Percentiles rank a stretch among this genome's conserved stretches.
These are phyloP conservation scores for Troides aeacus DNA, from an alignment of 2,888 invertebrate species.

Conservation along the genomic window DNA sequence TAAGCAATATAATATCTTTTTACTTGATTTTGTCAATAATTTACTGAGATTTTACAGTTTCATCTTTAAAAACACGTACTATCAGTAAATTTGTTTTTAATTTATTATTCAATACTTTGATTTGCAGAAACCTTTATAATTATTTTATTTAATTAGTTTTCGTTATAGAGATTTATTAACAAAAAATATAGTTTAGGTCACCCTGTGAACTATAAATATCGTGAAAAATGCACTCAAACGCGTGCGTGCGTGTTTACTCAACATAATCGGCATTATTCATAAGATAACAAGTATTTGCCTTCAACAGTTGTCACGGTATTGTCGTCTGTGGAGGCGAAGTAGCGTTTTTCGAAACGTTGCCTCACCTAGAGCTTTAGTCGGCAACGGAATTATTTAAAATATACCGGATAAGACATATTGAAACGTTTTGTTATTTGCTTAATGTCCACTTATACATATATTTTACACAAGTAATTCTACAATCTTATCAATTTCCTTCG, in stretches of 20 bases:
- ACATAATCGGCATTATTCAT: conserved; percentile 80
- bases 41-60: neutral
- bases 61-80: neutral
- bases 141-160: neutral
- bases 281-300: conserved; percentile 78
- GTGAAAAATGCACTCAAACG: conserved; percentile 71
- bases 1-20: neutral
- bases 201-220: conserved; percentile 64
- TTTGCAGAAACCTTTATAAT: neutral
- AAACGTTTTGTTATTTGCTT: conserved; percentile 3
- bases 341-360: conserved; percentile 74
- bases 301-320: conserved; percentile 70
- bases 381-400: conserved; percentile 44
- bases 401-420: conserved; percentile 47
- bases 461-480: conserved; percentile 20
- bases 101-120: neutral
- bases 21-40: neutral
- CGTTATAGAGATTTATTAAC: neutral
- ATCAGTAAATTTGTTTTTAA: neutral
- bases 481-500: conserved; percentile 24
- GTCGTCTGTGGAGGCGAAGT: conserved; percentile 55
- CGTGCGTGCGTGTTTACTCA: conserved; percentile 71
- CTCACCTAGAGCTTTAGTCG: conserved; percentile 54
- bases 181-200: conserved; percentile 40
- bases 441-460: conserved; percentile 9